Evolutionary conservation across 2,888 invertebrate species (phyloP).

Genomic region (Micropterix aruncella): DNA sequence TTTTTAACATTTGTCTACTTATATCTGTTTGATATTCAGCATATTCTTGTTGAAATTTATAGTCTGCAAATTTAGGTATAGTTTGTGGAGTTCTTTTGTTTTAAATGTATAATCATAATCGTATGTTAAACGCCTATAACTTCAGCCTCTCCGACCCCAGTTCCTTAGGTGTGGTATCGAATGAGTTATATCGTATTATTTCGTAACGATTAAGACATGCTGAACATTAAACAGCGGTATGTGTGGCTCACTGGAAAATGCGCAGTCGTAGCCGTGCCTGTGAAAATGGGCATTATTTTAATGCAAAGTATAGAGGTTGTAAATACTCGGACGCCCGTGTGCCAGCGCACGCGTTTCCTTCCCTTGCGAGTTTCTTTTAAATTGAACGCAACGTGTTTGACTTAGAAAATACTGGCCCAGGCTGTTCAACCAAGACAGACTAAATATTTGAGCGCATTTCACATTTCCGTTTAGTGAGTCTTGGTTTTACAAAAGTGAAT

Average conservation of each 20-base stretch:
- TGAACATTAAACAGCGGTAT: conserved; percentile 35
- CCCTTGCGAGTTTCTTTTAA: conserved; percentile 43
- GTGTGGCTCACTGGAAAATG: background rate
- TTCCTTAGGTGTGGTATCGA: too few species aligned
- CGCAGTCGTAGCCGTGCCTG: too few species aligned
- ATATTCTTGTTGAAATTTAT: conserved; percentile 15
- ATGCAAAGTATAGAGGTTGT: conserved; percentile 88
- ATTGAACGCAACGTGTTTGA: conserved; percentile 42
- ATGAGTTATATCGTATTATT: too few species aligned
- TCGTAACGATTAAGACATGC: too few species aligned
- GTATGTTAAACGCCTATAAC: too few species aligned
- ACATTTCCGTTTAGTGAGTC: conserved; percentile 37
- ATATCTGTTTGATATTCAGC: conserved; percentile 44
- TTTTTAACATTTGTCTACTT: conserved; percentile 33
- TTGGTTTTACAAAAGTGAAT: conserved; percentile 39
- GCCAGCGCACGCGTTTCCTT: too few species aligned
- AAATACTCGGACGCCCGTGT: conserved; percentile 21
- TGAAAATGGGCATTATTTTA: conserved; percentile 81
- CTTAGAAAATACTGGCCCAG: conserved; percentile 38
- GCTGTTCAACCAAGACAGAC: conserved; percentile 43
- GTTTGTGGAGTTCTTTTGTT: too few species aligned
- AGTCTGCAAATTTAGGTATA: too few species aligned
- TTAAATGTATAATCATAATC: too few species aligned
- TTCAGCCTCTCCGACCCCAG: too few species aligned
- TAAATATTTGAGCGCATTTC: conserved; percentile 29